Percentiles rank a stretch among this genome's conserved stretches.
These are phyloP conservation scores for Parascotia fuliginaria DNA, from an alignment of 2,888 invertebrate genomes.

Conservation along the genomic window DNA sequence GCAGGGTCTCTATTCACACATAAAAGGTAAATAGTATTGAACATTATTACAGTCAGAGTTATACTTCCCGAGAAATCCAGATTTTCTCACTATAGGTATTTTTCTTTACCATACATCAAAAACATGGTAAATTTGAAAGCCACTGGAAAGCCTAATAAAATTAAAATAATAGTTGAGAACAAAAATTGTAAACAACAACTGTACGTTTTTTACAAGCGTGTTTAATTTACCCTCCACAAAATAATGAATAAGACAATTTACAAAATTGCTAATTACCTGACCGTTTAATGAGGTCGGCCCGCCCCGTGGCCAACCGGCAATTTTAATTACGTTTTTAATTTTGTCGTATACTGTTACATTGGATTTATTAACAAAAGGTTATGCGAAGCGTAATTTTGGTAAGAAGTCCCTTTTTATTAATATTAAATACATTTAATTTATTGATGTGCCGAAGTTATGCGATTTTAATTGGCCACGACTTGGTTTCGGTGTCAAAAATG, in stretches of 20 bases:
- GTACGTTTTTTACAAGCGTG: constrained; percentile 33
- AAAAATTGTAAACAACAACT: constrained; percentile 30
- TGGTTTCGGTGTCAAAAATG: constrained; percentile 7
- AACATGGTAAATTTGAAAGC: too few species aligned
- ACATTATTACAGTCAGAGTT: too few species aligned
- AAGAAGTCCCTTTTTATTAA: constrained; percentile 22
- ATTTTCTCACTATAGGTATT: too few species aligned
- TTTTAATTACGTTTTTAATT: constrained; percentile 78
- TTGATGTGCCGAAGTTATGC: constrained; percentile 17
- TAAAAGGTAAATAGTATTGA: too few species aligned
- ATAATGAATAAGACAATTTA: constrained; percentile 78
- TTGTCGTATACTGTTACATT: constrained; percentile 47
- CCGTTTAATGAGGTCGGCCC: constrained; percentile 74
- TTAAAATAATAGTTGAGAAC: constrained; percentile 18
- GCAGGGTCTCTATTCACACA: too few species aligned
- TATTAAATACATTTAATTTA: constrained; percentile 30
- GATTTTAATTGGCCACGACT: constrained; percentile 30
- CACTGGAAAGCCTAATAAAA: not conserved
- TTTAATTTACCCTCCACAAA: constrained; percentile 62
- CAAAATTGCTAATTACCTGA: constrained; percentile 81
- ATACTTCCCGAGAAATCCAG: too few species aligned
- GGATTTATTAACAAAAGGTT: constrained; percentile 36
- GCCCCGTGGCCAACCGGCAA: constrained; percentile 55
- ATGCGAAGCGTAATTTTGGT: constrained; percentile 27
- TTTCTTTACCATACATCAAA: too few species aligned